A percentile compares a stretch with the other conserved stretches of the same genome.
These are phyloP conservation scores for Coluber constrictor DNA, from an alignment of 2,797 vertebrate species.

Conservation along the genomic window DNA sequence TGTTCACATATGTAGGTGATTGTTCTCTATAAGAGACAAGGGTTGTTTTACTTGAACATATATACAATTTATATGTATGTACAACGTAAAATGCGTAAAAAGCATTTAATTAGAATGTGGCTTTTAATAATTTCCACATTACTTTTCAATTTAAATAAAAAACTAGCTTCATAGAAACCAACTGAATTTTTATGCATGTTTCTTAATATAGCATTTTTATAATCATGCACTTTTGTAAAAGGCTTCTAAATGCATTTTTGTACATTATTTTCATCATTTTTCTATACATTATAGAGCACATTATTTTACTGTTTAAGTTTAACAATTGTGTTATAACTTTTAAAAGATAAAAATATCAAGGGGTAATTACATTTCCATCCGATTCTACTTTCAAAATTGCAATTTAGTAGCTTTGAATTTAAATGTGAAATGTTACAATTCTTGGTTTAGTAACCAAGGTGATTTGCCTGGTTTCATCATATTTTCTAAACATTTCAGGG, in stretches of 20 bases:
- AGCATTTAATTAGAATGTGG: neutral
- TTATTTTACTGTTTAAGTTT: neutral
- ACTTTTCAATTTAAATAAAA: neutral
- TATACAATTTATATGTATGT: neutral
- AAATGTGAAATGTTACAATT: neutral
- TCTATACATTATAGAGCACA: neutral
- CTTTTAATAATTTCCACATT: neutral
- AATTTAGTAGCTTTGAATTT: neutral
- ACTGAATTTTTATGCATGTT: neutral
- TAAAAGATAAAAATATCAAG: neutral
- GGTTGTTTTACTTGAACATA: neutral
- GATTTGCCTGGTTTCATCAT: neutral
- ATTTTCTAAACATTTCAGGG: neutral
- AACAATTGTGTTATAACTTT: neutral
- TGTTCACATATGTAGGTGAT: neutral
- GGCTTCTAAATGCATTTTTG: neutral
- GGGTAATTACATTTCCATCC: neutral
- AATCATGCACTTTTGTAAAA: neutral
- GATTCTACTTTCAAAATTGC: neutral
- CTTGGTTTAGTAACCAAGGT: neutral
- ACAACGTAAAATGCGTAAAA: neutral
- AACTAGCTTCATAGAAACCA: neutral
- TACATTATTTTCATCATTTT: neutral
- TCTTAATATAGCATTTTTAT: neutral
- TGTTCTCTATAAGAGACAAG: neutral